phyloP scores from a whole-genome alignment of 2,797 vertebrate species.

The Argyrosomus regius region DNA sequence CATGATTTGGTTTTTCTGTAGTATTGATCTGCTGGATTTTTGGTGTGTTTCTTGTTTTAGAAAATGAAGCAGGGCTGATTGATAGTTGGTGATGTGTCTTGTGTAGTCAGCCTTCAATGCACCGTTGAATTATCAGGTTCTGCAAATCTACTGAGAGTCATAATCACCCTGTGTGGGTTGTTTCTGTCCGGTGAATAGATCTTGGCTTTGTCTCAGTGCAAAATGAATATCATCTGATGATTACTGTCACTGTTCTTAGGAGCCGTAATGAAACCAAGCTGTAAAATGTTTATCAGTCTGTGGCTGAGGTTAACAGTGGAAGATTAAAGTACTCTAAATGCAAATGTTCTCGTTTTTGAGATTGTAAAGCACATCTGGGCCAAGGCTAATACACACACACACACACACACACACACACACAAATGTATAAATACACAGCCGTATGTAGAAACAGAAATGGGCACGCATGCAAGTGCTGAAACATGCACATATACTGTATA shows the following conservation, averaged over 20 bases:
- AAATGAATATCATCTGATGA: constrained; percentile 36
- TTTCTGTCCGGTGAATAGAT: constrained; percentile 51
- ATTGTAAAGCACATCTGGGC: constrained; percentile 39
- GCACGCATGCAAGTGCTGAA: background rate
- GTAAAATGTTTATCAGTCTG: constrained; percentile 40
- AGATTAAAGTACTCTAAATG: constrained; percentile 62
- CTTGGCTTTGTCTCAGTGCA: constrained; percentile 45
- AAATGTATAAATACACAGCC: background rate
- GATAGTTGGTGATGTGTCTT: constrained; percentile 40
- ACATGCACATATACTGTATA: constrained; percentile 7
- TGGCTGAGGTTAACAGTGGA: constrained; percentile 46
- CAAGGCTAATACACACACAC: constrained; percentile 4
- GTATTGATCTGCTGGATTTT: constrained; percentile 49
- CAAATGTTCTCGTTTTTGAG: constrained; percentile 56
- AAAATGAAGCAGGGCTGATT: constrained; percentile 38
- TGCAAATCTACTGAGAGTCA: constrained; percentile 49
- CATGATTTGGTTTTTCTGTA: constrained; percentile 18
- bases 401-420: background rate
- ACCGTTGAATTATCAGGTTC: constrained; percentile 40
- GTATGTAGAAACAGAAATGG: background rate
- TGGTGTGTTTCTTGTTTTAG: constrained; percentile 18
- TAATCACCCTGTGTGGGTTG: constrained; percentile 54
- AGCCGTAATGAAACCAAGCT: constrained; percentile 18
- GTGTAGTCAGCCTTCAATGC: constrained; percentile 35
- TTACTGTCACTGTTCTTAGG: constrained; percentile 29